Evolutionary conservation across 1,140 invertebrate species (phyloP).

Genomic region (Mya arenaria): DNA sequence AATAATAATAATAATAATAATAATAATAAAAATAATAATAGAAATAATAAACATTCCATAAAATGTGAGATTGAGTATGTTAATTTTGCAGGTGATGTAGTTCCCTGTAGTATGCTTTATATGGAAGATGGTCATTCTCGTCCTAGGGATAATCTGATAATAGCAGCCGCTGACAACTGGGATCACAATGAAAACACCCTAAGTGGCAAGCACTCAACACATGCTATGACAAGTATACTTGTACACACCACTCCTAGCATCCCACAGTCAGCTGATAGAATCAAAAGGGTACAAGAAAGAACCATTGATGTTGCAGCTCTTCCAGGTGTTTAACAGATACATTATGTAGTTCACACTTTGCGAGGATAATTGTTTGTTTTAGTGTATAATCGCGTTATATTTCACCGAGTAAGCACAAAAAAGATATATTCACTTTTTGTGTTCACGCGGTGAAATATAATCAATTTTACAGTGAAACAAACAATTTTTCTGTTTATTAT

Average conservation of each 20-base stretch:
- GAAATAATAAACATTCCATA: neutral
- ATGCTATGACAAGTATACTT: slow-evolving; percentile 23
- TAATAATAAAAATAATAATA: neutral
- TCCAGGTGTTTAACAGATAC: neutral
- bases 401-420: neutral
- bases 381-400: neutral
- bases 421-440: neutral
- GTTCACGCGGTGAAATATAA: neutral
- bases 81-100: neutral
- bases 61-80: neutral
- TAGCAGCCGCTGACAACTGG: slow-evolving; percentile 16
- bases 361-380: neutral
- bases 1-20: neutral
- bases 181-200: slow-evolving; percentile 25
- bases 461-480: neutral
- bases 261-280: neutral
- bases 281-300: neutral
- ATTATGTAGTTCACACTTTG: neutral
- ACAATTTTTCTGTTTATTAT: neutral
- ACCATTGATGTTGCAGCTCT: neutral
- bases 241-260: neutral
- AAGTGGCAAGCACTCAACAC: slow-evolving; percentile 2
- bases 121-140: neutral
- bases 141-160: neutral
- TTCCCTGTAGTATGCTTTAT: neutral